A percentile compares a stretch with the other conserved stretches of the same genome.
phyloP scores from a whole-genome alignment of 1,140 invertebrate species.

The Tetramorium simillimum region DNA sequence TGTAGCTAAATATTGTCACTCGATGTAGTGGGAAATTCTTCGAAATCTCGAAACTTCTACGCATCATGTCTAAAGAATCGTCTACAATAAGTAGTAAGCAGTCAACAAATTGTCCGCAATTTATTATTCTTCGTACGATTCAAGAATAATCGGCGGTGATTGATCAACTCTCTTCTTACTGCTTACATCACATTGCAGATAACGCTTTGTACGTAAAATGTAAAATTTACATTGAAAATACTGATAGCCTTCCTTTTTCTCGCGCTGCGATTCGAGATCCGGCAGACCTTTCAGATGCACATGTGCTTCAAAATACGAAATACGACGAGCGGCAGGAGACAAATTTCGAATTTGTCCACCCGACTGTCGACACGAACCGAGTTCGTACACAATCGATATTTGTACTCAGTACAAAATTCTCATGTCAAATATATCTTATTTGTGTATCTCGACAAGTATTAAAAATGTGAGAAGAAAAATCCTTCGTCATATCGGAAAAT shows the following conservation, averaged over 20 bases:
- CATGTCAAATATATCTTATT: background rate
- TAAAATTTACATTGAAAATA: background rate
- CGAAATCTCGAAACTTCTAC: background rate
- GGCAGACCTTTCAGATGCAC: background rate
- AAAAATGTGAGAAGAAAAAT: no score
- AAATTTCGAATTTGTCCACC: background rate
- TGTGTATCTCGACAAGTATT: background rate
- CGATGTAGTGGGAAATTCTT: background rate
- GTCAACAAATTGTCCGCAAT: no score
- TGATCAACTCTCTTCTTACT: no score
- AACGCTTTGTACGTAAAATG: background rate
- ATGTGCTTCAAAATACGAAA: background rate
- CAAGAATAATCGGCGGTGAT: no score
- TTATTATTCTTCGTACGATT: no score
- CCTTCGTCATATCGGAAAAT: background rate
- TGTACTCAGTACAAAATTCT: background rate
- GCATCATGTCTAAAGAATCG: background rate
- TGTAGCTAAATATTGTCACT: background rate
- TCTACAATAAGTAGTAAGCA: no score
- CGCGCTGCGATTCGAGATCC: background rate
- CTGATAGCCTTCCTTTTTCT: background rate
- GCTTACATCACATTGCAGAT: no score
- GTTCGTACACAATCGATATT: background rate
- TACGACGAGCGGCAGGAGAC: background rate
- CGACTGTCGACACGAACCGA: background rate